Percentiles rank a stretch among this genome's conserved stretches.
These are phyloP conservation scores for Dynastes grantii DNA, from an alignment of 2,888 invertebrate genomes.

Conservation along the genomic window DNA sequence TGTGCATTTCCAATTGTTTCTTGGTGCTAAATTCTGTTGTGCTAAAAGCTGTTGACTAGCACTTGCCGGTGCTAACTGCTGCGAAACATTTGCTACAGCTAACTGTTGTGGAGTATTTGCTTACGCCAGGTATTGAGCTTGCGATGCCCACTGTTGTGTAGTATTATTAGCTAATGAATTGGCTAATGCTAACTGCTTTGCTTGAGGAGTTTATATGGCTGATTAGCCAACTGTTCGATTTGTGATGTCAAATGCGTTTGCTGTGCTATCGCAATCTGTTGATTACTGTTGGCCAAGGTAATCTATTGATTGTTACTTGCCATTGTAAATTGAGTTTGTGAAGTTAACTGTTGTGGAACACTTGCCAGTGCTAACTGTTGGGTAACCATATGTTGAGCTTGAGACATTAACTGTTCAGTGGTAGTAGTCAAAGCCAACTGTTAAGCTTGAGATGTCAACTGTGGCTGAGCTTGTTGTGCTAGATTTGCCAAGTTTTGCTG, in stretches of 20 bases:
- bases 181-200: conserved; percentile 59
- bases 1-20: conserved; percentile 66
- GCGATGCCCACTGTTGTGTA: conserved; percentile 60
- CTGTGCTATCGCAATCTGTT: conserved; percentile 62
- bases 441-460: conserved; percentile 65
- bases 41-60: conserved; percentile 64
- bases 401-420: conserved; percentile 64
- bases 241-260: conserved; percentile 57
- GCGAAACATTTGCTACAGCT: conserved; percentile 63
- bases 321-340: conserved; percentile 64
- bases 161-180: conserved; percentile 61
- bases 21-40: conserved; percentile 64
- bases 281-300: conserved; percentile 61
- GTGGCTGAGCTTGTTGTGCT: conserved; percentile 64
- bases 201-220: conserved; percentile 59
- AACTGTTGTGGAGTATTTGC: conserved; percentile 64
- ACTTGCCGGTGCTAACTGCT: conserved; percentile 64
- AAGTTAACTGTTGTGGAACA: conserved; percentile 63
- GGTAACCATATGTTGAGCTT: conserved; percentile 61
- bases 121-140: conserved; percentile 65
- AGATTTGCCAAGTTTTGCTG: conserved; percentile 68
- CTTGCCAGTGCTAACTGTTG: conserved; percentile 62
- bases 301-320: conserved; percentile 62
- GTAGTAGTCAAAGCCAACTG: conserved; percentile 66
- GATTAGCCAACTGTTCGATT: conserved; percentile 58